Conservation (phyloP, 37 sponge, comb jelly and placozoan species). For the Hexactinellida sp. region DNA sequence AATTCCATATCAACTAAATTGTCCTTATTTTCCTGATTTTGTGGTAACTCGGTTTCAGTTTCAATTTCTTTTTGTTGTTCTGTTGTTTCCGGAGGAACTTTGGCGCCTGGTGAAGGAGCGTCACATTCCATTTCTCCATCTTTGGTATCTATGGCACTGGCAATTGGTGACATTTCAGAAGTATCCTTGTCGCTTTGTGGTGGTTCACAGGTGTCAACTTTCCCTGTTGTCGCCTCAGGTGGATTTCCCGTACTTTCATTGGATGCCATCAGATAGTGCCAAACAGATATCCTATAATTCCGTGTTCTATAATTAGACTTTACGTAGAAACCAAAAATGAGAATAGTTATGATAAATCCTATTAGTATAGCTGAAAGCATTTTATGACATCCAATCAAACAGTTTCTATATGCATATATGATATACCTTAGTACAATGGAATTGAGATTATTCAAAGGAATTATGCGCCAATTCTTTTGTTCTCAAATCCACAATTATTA, state of each 20-base stretch:
- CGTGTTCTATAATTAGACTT: not conserved
- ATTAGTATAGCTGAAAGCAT: not conserved
- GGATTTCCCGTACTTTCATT: not conserved
- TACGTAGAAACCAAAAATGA: not conserved
- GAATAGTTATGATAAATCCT: not conserved
- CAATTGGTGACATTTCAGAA: not conserved
- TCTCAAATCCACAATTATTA: too few species aligned
- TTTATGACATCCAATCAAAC: not conserved
- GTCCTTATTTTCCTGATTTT: not conserved
- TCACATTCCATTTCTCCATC: not conserved
- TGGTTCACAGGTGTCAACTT: not conserved
- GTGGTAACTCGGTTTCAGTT: too few species aligned
- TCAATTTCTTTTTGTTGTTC: too few species aligned
- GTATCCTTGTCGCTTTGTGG: not conserved
- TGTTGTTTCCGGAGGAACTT: too few species aligned
- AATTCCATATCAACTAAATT: too few species aligned
- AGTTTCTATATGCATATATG: too few species aligned
- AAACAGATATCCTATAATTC: not conserved
- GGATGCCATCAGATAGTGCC: not conserved
- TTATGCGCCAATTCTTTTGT: too few species aligned
- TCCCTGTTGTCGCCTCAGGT: not conserved
- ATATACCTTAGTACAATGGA: too few species aligned
- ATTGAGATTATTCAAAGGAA: too few species aligned
- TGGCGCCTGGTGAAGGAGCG: not conserved
- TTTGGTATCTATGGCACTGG: not conserved